Evolutionary conservation across 2,888 invertebrate genomes (phyloP).

Genomic region (Eupithecia subfuscata): DNA sequence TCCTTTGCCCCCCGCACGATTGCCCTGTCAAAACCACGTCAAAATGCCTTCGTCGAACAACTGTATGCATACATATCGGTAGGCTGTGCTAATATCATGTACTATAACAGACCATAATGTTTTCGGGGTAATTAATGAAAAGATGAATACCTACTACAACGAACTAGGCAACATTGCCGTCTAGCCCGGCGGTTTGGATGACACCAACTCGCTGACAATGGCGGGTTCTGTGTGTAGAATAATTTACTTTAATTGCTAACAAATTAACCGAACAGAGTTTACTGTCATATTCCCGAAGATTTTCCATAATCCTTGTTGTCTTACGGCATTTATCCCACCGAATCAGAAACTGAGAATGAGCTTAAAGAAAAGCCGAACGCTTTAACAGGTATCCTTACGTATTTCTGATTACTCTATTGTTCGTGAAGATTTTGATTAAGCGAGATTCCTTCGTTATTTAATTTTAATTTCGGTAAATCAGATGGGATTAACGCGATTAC

Average conservation of each 20-base stretch:
- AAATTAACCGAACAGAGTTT: background rate
- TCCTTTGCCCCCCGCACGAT: too few species aligned
- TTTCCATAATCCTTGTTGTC: background rate
- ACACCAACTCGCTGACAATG: too few species aligned
- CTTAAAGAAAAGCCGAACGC: background rate
- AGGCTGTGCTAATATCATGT: too few species aligned
- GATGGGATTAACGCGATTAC: conserved; percentile 62
- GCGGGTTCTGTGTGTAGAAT: too few species aligned
- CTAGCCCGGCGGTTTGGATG: too few species aligned
- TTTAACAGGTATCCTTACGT: conserved; percentile 15
- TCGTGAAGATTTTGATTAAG: conserved; percentile 70
- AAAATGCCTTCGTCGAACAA: too few species aligned
- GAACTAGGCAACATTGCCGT: too few species aligned
- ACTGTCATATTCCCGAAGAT: background rate
- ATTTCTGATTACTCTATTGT: conserved; percentile 78
- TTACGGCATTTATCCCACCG: background rate
- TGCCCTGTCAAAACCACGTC: too few species aligned
- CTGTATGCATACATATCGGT: too few species aligned
- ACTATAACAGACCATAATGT: too few species aligned
- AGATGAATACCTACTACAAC: too few species aligned
- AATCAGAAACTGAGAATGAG: background rate
- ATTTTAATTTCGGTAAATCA: conserved; percentile 61
- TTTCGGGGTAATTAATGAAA: too few species aligned
- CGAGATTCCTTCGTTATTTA: conserved; percentile 55
- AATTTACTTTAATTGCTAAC: background rate